phyloP scores from a whole-genome alignment of 37 sponge, comb jelly and placozoan species.

The Spongilla lacustris region DNA sequence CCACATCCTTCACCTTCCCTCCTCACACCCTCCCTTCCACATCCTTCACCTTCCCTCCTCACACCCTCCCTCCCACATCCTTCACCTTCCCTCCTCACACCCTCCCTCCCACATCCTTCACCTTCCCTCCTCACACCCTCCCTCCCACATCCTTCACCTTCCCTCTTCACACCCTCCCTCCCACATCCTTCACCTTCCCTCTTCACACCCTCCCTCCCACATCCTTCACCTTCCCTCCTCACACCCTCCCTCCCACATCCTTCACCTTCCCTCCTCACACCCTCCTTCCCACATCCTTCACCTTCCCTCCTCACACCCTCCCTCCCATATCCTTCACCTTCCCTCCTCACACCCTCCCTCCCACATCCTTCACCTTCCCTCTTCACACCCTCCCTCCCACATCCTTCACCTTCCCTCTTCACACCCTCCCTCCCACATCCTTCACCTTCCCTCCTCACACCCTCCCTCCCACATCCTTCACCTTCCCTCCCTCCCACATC shows the following conservation, averaged over 20 bases:
- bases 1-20: neutral
- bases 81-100: no score
- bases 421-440: neutral
- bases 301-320: no score
- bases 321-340: no score
- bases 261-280: no score
- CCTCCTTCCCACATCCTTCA: no score
- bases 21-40: neutral
- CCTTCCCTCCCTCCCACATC: neutral
- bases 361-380: neutral
- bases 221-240: neutral
- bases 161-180: neutral
- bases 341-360: neutral
- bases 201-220: no score
- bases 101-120: neutral
- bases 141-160: neutral
- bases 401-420: neutral
- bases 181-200: no score
- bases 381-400: neutral
- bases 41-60: neutral
- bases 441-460: no score
- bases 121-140: neutral
- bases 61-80: neutral
- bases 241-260: no score
- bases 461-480: neutral